Base-by-base conservation (phyloP, 35 echinoderm and acorn worm species). In the Diadema setosum region DNA sequence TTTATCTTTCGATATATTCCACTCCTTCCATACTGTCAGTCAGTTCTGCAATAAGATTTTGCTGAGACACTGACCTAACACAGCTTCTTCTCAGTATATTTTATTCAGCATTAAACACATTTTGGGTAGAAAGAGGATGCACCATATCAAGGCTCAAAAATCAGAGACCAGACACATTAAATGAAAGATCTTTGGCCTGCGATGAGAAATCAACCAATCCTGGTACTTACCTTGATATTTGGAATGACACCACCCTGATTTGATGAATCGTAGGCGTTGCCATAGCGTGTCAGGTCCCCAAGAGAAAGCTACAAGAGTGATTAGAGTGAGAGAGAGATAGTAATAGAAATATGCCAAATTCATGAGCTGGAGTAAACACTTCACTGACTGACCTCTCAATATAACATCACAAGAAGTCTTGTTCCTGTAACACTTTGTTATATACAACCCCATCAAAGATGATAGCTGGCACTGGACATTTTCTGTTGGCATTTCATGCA, bases 241-340 rank as follows among this genome's bases (percentile, higher is more conserved):
- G 73, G 40, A 44, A 78, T 78, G 40, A 78, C 44, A 41, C 73
- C 73, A 41, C 73, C 73, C 44, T 78, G 73, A 36, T 78, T 78
- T 6, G 18, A 2, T 42, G 73, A 16, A 11, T 78, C 73, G 24
- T 78, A 78, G 11, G 73, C 73, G 44, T 78, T 44, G 40, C 73
- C 20, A 18, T 78, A 78, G 39, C 37, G 73, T 16, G 73, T 78
- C 27, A 78, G 73, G 44, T 78, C 73, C 3, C 73, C 73, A 78
- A 78, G 73, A 21, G 24, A 41, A 33, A 78, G 44, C 73, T 78
- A 41, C 63, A 67, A 15, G 32, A 14, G 25, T 6, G 3, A 15
- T 41, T 42, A 36, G 39, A 20, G n/a, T 16, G 25, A 78, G 25
- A 42, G 0, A 78, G 9, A 9, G 37, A 42, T 18, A 78, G n/a